Conservation (phyloP, 2,113 vertebrate genomes). For the Crocuta crocuta region DNA sequence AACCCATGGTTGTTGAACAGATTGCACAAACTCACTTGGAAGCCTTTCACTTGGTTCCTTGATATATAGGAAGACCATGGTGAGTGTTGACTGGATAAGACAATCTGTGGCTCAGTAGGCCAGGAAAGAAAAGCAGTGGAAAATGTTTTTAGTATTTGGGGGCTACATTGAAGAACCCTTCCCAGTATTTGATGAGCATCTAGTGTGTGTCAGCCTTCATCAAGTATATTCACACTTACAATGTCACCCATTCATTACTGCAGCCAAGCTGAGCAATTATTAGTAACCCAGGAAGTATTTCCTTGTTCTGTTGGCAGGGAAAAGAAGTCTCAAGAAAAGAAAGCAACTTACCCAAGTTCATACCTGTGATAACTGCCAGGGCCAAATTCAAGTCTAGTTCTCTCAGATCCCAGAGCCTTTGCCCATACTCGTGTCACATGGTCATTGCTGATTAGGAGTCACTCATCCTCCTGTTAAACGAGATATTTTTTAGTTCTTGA, state of each 20-base stretch:
- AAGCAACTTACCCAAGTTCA: background rate
- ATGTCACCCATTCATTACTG: background rate
- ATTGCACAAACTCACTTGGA: background rate
- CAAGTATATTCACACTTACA: background rate
- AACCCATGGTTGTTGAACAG: background rate
- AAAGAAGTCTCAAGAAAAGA: background rate
- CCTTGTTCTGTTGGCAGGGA: background rate
- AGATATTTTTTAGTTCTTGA: background rate
- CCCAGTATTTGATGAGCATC: background rate
- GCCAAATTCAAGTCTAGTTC: background rate
- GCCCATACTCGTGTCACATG: background rate
- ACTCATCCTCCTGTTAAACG: background rate
- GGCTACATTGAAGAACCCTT: background rate
- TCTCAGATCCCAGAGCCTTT: background rate
- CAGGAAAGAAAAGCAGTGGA: background rate
- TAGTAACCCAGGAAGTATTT: background rate
- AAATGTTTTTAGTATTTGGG: background rate
- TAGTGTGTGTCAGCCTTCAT: background rate
- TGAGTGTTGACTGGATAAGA: background rate
- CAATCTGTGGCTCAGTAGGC: background rate
- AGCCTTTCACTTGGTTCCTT: background rate
- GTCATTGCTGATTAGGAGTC: background rate
- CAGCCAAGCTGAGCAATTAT: background rate
- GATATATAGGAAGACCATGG: background rate
- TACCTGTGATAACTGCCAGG: background rate